Evolutionary conservation across 2,888 invertebrate genomes (phyloP).

Genomic region (Lymantria monacha): DNA sequence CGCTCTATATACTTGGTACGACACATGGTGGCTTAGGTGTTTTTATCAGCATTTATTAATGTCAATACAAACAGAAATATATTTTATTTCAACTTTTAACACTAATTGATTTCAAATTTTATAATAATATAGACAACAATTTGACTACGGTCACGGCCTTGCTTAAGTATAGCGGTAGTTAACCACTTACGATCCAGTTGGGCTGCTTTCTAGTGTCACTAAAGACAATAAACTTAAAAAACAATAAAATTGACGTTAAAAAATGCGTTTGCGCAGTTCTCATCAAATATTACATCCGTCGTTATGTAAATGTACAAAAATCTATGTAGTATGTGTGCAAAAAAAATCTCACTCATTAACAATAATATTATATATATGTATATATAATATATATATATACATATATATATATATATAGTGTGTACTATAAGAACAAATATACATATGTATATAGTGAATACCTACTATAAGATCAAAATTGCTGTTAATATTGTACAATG

Average conservation of each 20-base stretch:
- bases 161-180: no score
- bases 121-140: no score
- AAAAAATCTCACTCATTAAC: no score
- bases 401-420: neutral
- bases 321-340: slow-evolving; percentile 19
- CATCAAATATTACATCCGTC: slow-evolving; percentile 7
- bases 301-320: slow-evolving; percentile 15
- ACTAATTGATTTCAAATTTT: no score
- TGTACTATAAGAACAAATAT: slow-evolving; percentile 23
- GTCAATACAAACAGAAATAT: slow-evolving; percentile 10
- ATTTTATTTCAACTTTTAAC: no score
- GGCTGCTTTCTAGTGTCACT: neutral
- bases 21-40: slow-evolving; percentile 7
- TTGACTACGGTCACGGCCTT: no score
- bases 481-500: slow-evolving; percentile 32
- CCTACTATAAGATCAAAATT: slow-evolving; percentile 29
- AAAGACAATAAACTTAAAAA: neutral
- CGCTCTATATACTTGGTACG: neutral
- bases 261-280: slow-evolving; percentile 18
- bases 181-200: no score
- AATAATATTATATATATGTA: neutral
- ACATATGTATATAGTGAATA: neutral
- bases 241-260: slow-evolving; percentile 12
- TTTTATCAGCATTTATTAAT: slow-evolving; percentile 10
- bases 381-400: no score